A percentile compares a stretch with the other conserved stretches of the same genome.
These are phyloP conservation scores for Adelognathus sp. DNA, from an alignment of 2,888 invertebrate species.

Conservation along the genomic window DNA sequence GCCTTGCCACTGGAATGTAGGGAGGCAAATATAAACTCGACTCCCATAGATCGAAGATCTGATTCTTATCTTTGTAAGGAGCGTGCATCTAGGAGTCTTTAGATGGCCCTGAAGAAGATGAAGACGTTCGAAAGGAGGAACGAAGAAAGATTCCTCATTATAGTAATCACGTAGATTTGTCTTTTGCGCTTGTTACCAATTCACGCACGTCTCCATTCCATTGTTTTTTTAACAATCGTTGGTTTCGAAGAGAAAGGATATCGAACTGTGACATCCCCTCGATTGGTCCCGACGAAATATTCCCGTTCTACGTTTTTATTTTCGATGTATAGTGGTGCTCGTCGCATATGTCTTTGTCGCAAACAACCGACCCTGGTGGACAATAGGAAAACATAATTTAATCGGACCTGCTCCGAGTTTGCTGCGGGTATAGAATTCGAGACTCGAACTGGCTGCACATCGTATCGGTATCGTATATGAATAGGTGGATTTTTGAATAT, in stretches of 20 bases:
- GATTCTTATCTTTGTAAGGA: too few relatives aligned
- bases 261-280: constrained; percentile 11
- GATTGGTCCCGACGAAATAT: neutral
- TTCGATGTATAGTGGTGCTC: constrained; percentile 6
- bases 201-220: too few relatives aligned
- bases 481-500: constrained; percentile 23
- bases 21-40: too few relatives aligned
- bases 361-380: neutral
- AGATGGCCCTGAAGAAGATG: too few relatives aligned
- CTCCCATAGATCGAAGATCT: too few relatives aligned
- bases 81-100: too few relatives aligned
- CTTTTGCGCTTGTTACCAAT: too few relatives aligned
- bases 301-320: neutral
- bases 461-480: constrained; percentile 7
- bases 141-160: too few relatives aligned
- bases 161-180: too few relatives aligned
- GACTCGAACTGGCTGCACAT: neutral
- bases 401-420: constrained; percentile 34
- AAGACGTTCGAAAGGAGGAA: too few relatives aligned
- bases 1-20: too few relatives aligned
- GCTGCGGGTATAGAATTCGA: neutral
- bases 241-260: constrained; percentile 1
- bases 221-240: too few relatives aligned
- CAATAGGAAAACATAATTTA: constrained; percentile 47
- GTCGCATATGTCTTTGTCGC: constrained; percentile 17